phyloP scores from a whole-genome alignment of 2,113 vertebrate genomes.

The Bos indicus region DNA sequence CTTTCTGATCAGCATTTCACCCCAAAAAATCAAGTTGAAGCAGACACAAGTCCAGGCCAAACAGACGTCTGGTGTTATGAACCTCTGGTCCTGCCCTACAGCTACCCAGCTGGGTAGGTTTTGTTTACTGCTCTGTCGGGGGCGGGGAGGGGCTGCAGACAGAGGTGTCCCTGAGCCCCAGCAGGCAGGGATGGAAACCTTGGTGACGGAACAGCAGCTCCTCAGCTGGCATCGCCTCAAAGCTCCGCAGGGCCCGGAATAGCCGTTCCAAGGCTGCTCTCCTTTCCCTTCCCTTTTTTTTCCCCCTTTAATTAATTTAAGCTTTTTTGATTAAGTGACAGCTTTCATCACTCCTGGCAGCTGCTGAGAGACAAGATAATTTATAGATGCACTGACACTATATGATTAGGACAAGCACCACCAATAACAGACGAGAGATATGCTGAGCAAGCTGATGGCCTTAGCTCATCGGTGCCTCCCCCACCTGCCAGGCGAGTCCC shows the following conservation, averaged over 20 bases:
- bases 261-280: constrained; percentile 12
- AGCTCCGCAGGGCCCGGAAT: background rate
- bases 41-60: background rate
- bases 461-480: background rate
- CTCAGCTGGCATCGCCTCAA: background rate
- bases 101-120: background rate
- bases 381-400: constrained; percentile 72
- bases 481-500: background rate
- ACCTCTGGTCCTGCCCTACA: background rate
- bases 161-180: background rate
- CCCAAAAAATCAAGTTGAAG: background rate
- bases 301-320: constrained; percentile 70
- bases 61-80: background rate
- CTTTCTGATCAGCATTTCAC: background rate
- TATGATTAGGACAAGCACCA: constrained; percentile 69
- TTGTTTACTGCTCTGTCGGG: background rate
- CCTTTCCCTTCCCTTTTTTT: background rate
- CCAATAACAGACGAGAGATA: constrained; percentile 74
- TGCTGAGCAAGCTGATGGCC: constrained; percentile 47
- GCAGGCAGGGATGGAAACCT: background rate
- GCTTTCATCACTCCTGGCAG: constrained; percentile 74
- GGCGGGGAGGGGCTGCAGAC: background rate
- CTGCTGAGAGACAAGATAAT: constrained; percentile 76
- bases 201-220: background rate
- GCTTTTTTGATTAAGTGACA: constrained; percentile 78